Conservation (phyloP, 1,140 invertebrate species). For the Phymastichus coffea region DNA sequence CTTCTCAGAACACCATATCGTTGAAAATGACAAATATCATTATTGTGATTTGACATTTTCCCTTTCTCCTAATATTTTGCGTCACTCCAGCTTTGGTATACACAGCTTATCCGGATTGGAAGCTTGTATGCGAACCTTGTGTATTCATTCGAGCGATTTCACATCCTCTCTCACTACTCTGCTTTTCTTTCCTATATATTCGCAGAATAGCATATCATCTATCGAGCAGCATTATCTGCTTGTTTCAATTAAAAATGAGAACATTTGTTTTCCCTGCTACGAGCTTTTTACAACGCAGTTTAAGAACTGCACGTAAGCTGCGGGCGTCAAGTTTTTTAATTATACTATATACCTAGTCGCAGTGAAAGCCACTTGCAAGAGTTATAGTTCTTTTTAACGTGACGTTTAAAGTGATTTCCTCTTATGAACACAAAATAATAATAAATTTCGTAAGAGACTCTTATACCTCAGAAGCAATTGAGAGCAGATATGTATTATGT, state of each 20-base stretch:
- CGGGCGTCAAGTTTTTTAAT: conserved; percentile 1
- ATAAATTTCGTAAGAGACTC: conserved; percentile 2
- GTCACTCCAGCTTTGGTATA: conserved; percentile 20
- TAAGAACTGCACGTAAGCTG: conserved; percentile 3
- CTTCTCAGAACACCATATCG: no score
- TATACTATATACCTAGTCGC: conserved; percentile 2
- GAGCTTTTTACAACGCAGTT: conserved; percentile 4
- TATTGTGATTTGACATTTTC: no score
- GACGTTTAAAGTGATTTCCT: background rate
- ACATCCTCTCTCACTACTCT: conserved; percentile 1
- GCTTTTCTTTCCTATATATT: conserved; percentile 17
- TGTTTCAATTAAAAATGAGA: conserved; percentile 7
- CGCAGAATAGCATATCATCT: background rate
- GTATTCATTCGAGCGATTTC: conserved; percentile 1
- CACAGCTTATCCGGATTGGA: conserved; percentile 1
- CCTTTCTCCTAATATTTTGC: background rate
- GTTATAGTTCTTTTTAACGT: conserved; percentile 4
- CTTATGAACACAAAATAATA: conserved; percentile 11
- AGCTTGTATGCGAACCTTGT: background rate
- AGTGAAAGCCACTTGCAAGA: conserved; percentile 21
- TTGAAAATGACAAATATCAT: no score
- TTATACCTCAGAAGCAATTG: background rate
- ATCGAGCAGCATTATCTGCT: background rate
- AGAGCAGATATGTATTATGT: conserved; percentile 13
- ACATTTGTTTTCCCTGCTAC: background rate